phyloP scores from a whole-genome alignment of 2,888 invertebrate species.

The Meiosimyza platycephala region DNA sequence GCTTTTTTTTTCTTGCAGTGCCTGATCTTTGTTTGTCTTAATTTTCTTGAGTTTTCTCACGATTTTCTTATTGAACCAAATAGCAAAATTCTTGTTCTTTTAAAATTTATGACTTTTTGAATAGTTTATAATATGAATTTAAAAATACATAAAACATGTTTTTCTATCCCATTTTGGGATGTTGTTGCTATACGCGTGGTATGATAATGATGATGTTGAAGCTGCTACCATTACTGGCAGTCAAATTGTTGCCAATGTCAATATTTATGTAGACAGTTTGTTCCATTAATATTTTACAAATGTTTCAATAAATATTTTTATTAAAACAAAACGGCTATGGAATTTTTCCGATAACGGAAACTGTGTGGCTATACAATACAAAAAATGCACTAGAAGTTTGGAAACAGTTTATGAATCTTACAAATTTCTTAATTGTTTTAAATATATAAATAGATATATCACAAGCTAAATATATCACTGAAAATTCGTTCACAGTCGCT shows the following conservation, averaged over 20 bases:
- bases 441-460: too few species aligned
- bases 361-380: too few species aligned
- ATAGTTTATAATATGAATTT: slow-evolving; percentile 30
- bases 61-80: not conserved
- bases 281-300: too few species aligned
- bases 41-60: slow-evolving; percentile 28
- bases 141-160: slow-evolving; percentile 23
- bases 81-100: not conserved
- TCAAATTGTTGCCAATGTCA: not conserved
- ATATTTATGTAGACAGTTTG: not conserved
- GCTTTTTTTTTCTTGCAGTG: slow-evolving; percentile 34
- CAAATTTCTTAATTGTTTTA: too few species aligned
- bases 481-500: not conserved
- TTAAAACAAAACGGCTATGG: too few species aligned
- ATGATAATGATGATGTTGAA: not conserved
- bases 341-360: too few species aligned
- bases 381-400: too few species aligned
- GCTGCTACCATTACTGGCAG: not conserved
- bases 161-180: not conserved
- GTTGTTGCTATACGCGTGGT: not conserved
- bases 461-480: too few species aligned
- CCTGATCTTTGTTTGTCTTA: slow-evolving; percentile 1
- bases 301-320: too few species aligned
- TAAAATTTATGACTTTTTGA: slow-evolving; percentile 30
- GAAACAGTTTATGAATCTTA: too few species aligned